Evolutionary conservation across 1,140 invertebrate species (phyloP), one percentile per base, ranked within the genome.

Genomic region (Ylistrum balloti): DNA sequence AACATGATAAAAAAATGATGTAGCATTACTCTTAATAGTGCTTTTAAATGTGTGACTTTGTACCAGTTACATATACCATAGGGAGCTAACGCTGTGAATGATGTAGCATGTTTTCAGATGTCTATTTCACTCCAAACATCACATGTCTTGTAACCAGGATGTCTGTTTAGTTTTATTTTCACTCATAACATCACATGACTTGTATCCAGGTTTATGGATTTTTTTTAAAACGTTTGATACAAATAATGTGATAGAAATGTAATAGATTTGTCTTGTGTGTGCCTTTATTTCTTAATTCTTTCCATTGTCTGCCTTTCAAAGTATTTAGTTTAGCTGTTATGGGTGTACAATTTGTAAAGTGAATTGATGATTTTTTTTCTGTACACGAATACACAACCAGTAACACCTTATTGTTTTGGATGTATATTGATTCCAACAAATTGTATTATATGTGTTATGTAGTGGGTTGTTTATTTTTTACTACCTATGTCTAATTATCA

Each of bases 291-390:
- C 45, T 48, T n/a, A n/a, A n/a, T n/a, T n/a, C n/a, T n/a, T 17
- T 17, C 22, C n/a, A n/a, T 3, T 28, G 56, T 74, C 20, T 74
- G 56, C 28, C n/a, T 74, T n/a, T n/a, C 2, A 74, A 74, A 74
- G 22, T n/a, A 74, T 74, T 74, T 74, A 28, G 56, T 74, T 74
- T 74, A 28, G n/a, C 56, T 74, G 56, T 74, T 74, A 74, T n/a
- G 13, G 56, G 56, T 74, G 17, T 74, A 28, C 56, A 28, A 28
- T 7, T 5, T 38, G 35, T 38, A 38, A 5, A 38, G 13, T 28
- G 56, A 74, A 74, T 74, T 74, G 28, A 74, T 45, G 41, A 45
- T 15, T 45, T 74, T 28, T 17, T 11, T 74, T 28, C 22, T 74
- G 22, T 22, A 22, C 56, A 74, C 1, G 56, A 48, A 74, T 74